Evolutionary conservation across 2,797 vertebrate genomes (phyloP).

Genomic region (Chelon auratus): DNA sequence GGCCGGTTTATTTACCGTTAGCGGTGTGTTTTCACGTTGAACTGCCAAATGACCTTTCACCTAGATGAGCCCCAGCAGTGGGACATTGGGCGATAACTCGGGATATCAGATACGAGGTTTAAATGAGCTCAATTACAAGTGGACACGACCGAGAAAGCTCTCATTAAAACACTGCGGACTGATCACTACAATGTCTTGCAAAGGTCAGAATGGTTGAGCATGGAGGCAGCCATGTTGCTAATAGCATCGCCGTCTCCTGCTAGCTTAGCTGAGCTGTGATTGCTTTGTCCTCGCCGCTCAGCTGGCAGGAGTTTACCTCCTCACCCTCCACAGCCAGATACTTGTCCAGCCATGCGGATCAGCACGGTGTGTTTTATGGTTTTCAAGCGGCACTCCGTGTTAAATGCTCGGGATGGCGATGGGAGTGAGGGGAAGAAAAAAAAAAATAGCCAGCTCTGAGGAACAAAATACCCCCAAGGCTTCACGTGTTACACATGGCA

Average conservation of each 20-base stretch:
- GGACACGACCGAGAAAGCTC: fast-evolving
- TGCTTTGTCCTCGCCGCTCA: slow-evolving; percentile 65
- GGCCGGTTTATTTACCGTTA: neutral
- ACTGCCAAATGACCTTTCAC: slow-evolving; percentile 81
- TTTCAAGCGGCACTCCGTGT: neutral
- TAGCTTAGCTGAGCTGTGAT: slow-evolving; percentile 42
- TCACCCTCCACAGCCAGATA: neutral
- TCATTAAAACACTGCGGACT: neutral
- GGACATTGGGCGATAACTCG: neutral
- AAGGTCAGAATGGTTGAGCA: slow-evolving; percentile 88
- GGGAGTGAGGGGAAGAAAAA: neutral
- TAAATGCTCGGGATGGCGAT: neutral
- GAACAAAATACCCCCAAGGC: neutral
- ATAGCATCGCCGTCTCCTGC: slow-evolving; percentile 25
- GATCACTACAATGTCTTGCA: slow-evolving; percentile 71
- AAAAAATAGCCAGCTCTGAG: neutral
- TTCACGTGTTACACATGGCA: slow-evolving; percentile 19
- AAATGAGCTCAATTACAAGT: neutral
- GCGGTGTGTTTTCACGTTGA: slow-evolving; percentile 7
- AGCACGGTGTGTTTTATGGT: fast-evolving
- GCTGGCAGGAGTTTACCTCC: slow-evolving; percentile 6
- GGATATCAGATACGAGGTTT: neutral
- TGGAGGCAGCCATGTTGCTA: slow-evolving; percentile 88
- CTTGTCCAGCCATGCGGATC: neutral
- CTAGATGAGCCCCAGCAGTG: slow-evolving; percentile 55